phyloP scores from a whole-genome alignment of 2,888 invertebrate species.

The Norana najaformis region DNA sequence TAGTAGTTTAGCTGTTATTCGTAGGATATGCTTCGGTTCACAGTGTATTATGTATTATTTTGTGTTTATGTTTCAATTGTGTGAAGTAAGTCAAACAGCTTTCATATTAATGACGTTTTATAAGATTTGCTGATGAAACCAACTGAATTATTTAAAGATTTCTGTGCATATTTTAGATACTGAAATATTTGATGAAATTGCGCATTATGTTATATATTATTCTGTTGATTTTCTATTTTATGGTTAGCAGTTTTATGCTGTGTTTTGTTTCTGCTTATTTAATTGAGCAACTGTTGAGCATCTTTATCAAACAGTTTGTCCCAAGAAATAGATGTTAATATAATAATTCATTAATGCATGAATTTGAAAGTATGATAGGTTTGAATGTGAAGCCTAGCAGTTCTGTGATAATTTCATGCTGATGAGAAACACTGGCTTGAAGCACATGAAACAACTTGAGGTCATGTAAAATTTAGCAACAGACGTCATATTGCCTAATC shows the following conservation, averaged over 20 bases:
- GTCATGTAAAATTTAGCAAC: too few relatives aligned
- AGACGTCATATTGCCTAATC: too few relatives aligned
- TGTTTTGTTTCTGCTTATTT: background rate
- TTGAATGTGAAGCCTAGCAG: too few relatives aligned
- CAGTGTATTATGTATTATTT: background rate
- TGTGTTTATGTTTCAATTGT: background rate
- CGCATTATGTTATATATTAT: background rate
- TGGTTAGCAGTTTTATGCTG: background rate
- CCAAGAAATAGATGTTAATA: too few relatives aligned
- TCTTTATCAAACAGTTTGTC: background rate
- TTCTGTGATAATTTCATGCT: too few relatives aligned
- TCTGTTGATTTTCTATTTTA: background rate
- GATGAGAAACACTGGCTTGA: too few relatives aligned
- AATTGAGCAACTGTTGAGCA: too few relatives aligned
- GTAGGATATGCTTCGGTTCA: background rate
- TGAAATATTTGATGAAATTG: background rate
- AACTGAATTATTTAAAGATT: background rate
- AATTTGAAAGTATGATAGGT: too few relatives aligned
- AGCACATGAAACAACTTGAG: too few relatives aligned
- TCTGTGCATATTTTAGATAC: background rate
- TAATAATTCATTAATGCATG: too few relatives aligned
- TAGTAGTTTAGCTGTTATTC: background rate
- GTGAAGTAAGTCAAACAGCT: background rate
- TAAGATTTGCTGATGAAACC: background rate
- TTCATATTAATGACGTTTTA: background rate